phyloP scores from a whole-genome alignment of 2,888 invertebrate species.

The Nebria brevicollis region DNA sequence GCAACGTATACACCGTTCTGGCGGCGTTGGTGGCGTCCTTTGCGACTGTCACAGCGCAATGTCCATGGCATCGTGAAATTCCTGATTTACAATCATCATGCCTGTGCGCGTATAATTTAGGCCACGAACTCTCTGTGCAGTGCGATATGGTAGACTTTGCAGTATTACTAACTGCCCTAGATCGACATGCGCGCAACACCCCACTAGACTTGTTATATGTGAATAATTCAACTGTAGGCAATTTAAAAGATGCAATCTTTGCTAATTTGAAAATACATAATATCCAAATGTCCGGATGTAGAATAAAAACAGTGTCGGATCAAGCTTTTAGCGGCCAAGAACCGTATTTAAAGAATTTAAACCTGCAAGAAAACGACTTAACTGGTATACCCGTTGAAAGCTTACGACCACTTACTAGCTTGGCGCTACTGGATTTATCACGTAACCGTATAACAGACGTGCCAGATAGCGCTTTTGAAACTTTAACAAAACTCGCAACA shows the following conservation, averaged over 20 bases:
- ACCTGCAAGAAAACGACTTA: conserved; percentile 85
- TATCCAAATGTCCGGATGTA: conserved; percentile 86
- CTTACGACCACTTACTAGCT: conserved; percentile 72
- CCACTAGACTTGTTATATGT: conserved; percentile 86
- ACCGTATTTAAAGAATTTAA: conserved; percentile 80
- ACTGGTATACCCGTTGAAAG: conserved; percentile 81
- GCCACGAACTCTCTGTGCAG: conserved; percentile 86
- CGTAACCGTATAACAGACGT: conserved; percentile 80
- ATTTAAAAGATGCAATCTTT: conserved; percentile 75
- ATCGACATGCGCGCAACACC: conserved; percentile 73
- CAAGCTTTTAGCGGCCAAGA: conserved; percentile 88
- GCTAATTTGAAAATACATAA: conserved; percentile 79
- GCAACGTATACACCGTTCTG: conserved; percentile 53
- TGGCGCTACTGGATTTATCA: conserved; percentile 85
- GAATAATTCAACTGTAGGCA: conserved; percentile 84
- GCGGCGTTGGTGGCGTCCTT: conserved; percentile 48
- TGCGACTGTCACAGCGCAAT: conserved; percentile 68
- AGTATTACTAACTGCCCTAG: conserved; percentile 77
- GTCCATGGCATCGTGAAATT: conserved; percentile 85
- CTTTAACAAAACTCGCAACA: conserved; percentile 78
- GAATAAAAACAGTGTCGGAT: conserved; percentile 74
- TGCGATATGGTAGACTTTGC: conserved; percentile 89
- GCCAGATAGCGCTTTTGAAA: conserved; percentile 79
- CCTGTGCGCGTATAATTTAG: conserved; percentile 87
- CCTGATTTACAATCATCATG: conserved; percentile 83